Evolutionary conservation across 1,140 invertebrate species (phyloP), one percentile per base, ranked within the genome.

Genomic region (Eurosta solidaginis): DNA sequence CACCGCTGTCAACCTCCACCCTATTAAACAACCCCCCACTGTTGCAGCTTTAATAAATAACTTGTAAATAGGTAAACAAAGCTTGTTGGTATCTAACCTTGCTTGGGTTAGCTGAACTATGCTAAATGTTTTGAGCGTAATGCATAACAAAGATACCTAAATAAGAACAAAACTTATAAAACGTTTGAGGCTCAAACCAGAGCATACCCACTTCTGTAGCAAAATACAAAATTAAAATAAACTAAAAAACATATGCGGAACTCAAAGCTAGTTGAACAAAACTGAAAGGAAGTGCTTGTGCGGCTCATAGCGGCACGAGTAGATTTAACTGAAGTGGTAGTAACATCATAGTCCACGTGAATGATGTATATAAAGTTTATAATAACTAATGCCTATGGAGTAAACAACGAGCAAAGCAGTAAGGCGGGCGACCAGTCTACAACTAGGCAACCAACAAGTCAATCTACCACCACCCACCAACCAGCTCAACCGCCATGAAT

Each of bases 41-140:
- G 10, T 5, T 33, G 27, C 59, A 36, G 20, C 17, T 59, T 54
- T 20, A 10, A 33, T 36, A 9, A n/a, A n/a, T n/a, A n/a, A n/a
- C 33, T 40, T 40, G 33, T 40, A 68, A 22, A 20, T 68, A n/a
- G n/a, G 5, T 17, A 68, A 63, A 40, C 59, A 68, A 68, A 68
- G n/a, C 59, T 36, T 3, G 59, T 68, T 40, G 59, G 33, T 33
- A 20, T 68, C 59, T 68, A 68, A 68, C 59, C 59, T 68, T 33
- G 59, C 59, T 68, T 33, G 59, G n/a, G 36, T 68, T 68, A 68
- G 5, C 33, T 68, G 59, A 68, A 68, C n/a, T 68, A n/a, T n/a
- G 59, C 59, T 42, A 33, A 68, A n/a, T 40, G 59, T 40, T 33
- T n/a, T n/a, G n/a, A n/a, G n/a, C n/a, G n/a, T n/a, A 20, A 12